phyloP scores from a whole-genome alignment of 2,797 vertebrate species.

The Perodicticus potto region DNA sequence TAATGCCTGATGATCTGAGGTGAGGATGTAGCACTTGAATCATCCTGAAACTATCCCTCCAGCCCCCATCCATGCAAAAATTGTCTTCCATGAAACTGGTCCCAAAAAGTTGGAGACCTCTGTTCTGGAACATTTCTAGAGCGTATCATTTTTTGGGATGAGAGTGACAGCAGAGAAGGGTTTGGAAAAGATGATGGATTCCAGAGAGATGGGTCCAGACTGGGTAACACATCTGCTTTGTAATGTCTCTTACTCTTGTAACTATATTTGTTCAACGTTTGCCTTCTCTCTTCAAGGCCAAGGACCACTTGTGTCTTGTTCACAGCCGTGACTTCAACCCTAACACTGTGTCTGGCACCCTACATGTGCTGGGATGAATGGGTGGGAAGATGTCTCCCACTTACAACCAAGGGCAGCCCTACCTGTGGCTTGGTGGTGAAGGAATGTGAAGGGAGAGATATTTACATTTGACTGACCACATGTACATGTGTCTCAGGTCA shows the following conservation, averaged over 20 bases:
- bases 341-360: neutral
- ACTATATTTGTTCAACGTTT: neutral
- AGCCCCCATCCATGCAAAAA: too few relatives aligned
- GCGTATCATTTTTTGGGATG: neutral
- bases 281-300: neutral
- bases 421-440: neutral
- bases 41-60: too few relatives aligned
- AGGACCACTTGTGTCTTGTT: neutral
- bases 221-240: too few relatives aligned
- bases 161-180: neutral
- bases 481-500: neutral
- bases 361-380: neutral
- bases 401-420: neutral
- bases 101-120: too few relatives aligned
- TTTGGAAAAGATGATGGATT: neutral
- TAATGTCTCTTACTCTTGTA: neutral
- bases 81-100: too few relatives aligned
- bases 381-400: neutral
- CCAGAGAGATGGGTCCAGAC: neutral
- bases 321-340: neutral
- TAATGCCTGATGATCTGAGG: too few relatives aligned
- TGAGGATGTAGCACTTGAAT: too few relatives aligned
- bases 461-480: neutral
- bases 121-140: conserved; percentile 7
- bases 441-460: neutral